phyloP scores from a whole-genome alignment of 2,888 invertebrate genomes.

The Melinopterus prodromus region DNA sequence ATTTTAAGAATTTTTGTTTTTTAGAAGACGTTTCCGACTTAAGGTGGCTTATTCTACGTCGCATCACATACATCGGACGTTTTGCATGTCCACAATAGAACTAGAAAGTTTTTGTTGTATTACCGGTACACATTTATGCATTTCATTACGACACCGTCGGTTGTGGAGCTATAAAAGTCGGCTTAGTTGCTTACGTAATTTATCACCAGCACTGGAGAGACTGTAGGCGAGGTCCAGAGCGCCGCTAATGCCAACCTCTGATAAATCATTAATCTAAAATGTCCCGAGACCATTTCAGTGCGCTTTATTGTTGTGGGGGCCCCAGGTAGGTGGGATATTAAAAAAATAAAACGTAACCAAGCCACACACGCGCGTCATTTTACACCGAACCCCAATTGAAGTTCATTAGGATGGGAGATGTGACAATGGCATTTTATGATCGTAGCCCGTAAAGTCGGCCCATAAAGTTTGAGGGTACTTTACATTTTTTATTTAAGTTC shows the following conservation, averaged over 20 bases:
- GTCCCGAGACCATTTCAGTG: constrained; percentile 45
- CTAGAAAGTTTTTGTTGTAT: background rate
- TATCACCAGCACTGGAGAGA: constrained; percentile 39
- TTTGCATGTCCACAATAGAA: background rate
- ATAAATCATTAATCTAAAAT: constrained; percentile 50
- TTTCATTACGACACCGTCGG: constrained; percentile 35
- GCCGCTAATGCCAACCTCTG: constrained; percentile 46
- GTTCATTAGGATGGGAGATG: constrained; percentile 34
- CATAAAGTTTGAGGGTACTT: constrained; percentile 8
- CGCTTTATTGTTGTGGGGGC: constrained; percentile 41
- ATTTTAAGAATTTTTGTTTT: too few species aligned
- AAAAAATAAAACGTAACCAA: constrained; percentile 33
- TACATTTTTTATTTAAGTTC: background rate
- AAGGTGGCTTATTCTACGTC: too few species aligned
- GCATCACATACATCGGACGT: background rate
- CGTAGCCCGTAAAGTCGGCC: constrained; percentile 7
- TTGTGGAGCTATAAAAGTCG: constrained; percentile 41
- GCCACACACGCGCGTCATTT: constrained; percentile 26
- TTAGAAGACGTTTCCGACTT: too few species aligned
- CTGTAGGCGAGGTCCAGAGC: constrained; percentile 22
- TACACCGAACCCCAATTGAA: constrained; percentile 32
- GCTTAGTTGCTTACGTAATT: constrained; percentile 43
- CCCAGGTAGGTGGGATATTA: constrained; percentile 41
- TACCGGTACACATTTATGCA: constrained; percentile 4
- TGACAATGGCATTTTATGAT: constrained; percentile 32